Conservation (phyloP, 1,140 invertebrate species). For the Chymomyza costata region DNA sequence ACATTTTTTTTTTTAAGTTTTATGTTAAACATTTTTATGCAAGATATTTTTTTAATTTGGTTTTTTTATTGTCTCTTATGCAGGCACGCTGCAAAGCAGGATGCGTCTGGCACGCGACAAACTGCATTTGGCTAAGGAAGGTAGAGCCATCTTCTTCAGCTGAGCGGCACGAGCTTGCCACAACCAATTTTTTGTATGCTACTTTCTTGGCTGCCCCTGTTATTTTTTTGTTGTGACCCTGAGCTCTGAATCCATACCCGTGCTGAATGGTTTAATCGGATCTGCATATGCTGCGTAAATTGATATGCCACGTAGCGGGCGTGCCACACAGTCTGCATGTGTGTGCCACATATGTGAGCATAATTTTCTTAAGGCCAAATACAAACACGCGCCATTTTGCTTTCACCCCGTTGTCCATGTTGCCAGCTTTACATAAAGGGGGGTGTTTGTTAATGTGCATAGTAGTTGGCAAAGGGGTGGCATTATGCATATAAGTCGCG, state of each 20-base stretch:
- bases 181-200: slow-evolving; percentile 27
- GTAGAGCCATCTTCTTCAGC: too few relatives aligned
- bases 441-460: slow-evolving; percentile 46
- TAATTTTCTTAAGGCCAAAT: slow-evolving; percentile 22
- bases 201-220: slow-evolving; percentile 21
- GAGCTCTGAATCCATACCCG: background rate
- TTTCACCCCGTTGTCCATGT: slow-evolving; percentile 48
- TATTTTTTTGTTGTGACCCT: slow-evolving; percentile 9
- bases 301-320: slow-evolving; percentile 45
- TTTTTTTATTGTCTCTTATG: slow-evolving; percentile 51
- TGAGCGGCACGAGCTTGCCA: slow-evolving; percentile 34
- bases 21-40: slow-evolving; percentile 36
- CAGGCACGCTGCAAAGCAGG: slow-evolving; percentile 38
- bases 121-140: slow-evolving; percentile 20
- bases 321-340: slow-evolving; percentile 2
- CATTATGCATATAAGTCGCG: slow-evolving; percentile 38
- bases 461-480: slow-evolving; percentile 59
- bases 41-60: slow-evolving; percentile 24
- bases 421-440: slow-evolving; percentile 19
- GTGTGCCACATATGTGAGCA: slow-evolving; percentile 25
- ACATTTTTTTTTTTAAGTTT: slow-evolving; percentile 19
- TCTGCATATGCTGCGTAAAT: slow-evolving; percentile 69
- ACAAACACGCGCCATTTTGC: slow-evolving; percentile 60
- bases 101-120: slow-evolving; percentile 59
- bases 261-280: slow-evolving; percentile 42